These are phyloP conservation scores for Halcyon smyrnensis DNA, from an alignment of 2,797 vertebrate genomes.

Conservation along the genomic window DNA sequence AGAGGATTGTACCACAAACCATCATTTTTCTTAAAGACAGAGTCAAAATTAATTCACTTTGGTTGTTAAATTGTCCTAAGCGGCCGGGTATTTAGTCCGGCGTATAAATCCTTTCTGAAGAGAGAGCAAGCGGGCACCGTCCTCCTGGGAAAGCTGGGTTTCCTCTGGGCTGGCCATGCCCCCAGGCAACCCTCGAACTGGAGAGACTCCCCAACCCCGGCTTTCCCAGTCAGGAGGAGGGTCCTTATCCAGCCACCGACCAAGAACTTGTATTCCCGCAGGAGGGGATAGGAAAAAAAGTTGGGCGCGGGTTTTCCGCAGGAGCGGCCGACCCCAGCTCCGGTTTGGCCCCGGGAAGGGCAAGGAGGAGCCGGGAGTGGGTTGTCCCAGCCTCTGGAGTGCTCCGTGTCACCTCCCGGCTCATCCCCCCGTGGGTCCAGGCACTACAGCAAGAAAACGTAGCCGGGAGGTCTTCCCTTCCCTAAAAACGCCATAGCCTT, in stretches of 20 bases:
- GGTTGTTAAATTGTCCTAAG: not conserved
- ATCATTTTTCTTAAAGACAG: not conserved
- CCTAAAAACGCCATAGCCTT: not conserved
- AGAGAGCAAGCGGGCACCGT: not conserved
- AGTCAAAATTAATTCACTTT: not conserved
- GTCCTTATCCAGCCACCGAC: not conserved
- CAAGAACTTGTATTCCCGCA: not conserved
- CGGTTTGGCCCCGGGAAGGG: not conserved
- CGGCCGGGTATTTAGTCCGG: not conserved
- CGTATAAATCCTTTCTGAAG: not conserved
- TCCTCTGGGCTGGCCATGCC: not conserved
- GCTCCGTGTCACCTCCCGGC: not conserved
- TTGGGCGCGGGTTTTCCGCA: not conserved
- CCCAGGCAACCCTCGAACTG: not conserved
- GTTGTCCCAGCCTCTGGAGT: not conserved
- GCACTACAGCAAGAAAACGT: not conserved
- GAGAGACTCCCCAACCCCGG: not conserved
- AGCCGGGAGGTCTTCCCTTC: not conserved
- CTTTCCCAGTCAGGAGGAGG: not conserved
- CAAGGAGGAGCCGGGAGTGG: accelerated
- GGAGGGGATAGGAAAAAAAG: not conserved
- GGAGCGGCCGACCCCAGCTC: not conserved
- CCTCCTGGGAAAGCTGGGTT: not conserved
- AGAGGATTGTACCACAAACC: not conserved
- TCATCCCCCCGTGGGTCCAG: not conserved